Evolutionary conservation across 1,140 invertebrate species (phyloP), one percentile per base, ranked within the genome.

Genomic region (Parapsyche elsis): DNA sequence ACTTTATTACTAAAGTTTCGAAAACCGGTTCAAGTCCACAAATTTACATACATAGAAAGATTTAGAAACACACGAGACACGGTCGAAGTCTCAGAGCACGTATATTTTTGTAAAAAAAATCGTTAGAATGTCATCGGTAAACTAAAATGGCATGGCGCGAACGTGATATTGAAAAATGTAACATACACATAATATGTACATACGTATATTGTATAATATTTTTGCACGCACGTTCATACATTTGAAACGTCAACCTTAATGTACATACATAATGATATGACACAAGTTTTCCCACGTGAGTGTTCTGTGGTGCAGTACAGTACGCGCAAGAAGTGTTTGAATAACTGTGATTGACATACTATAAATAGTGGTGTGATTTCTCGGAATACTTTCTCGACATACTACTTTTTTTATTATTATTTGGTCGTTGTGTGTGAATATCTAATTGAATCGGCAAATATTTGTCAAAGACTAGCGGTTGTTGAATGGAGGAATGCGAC

Each of bases 361-460:
- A 61, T 38, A 38, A 61, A 61, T 19, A 9, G 57, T 21, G 16
- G 21, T 38, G 1, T 0, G 1, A 21, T 19, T 7, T 21, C 5
- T n/a, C 2, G 7, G 57, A 9, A 61, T 19, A 61, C 57, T 61
- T 61, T 61, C 57, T 19, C 57, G 19, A 5, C 21, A 61, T 61
- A 9, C 16, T 21, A 61, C 57, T 9, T 61, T 14, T 2, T 12
- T 19, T 9, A 61, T 21, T 38, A 4, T 38, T 38, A 4, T 38
- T 7, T 38, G 30, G 30, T 38, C 30, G 1, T 38, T 4, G 30
- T n/a, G 57, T 61, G 57, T 61, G 57, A 61, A 21, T 19, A 19
- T 61, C 57, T n/a, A 61, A 61, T 61, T 16, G 21, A 61, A 61
- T 61, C 16, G 57, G 21, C 57, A 61, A 61, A 61, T 61, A 61